These are phyloP conservation scores for Metallyticus violacea DNA, from an alignment of 2,888 invertebrate genomes.

Conservation along the genomic window DNA sequence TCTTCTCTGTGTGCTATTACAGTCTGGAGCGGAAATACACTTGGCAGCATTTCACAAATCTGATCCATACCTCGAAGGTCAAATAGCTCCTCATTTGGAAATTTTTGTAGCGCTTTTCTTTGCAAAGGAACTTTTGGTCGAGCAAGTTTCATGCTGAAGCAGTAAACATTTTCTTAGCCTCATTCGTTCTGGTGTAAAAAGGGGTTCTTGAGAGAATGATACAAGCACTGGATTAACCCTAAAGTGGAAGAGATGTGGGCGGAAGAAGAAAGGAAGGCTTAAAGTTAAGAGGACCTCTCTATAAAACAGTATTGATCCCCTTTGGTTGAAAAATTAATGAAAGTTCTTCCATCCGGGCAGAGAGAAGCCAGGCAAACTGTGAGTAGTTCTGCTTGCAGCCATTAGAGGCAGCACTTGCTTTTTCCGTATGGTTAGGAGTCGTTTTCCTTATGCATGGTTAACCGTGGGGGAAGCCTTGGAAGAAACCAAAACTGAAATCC, in stretches of 20 bases:
- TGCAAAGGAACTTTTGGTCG: no score
- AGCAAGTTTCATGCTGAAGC: no score
- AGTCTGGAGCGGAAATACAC: no score
- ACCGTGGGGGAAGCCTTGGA: not conserved
- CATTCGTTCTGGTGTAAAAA: not conserved
- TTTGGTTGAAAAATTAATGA: slow-evolving; percentile 16
- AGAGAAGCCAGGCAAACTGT: not conserved
- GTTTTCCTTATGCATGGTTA: not conserved
- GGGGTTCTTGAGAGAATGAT: not conserved
- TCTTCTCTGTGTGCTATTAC: no score
- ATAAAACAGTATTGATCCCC: slow-evolving; percentile 8
- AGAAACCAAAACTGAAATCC: not conserved
- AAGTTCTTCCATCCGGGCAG: not conserved
- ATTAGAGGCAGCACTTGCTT: not conserved
- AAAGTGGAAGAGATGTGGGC: not conserved
- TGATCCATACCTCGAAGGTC: no score
- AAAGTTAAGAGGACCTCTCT: not conserved
- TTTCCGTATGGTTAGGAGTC: no score
- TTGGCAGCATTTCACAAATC: no score
- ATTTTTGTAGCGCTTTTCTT: no score
- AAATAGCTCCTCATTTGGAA: no score
- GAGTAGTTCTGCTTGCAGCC: not conserved
- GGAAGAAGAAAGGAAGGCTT: not conserved
- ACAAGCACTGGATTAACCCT: not conserved
- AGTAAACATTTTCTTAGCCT: not conserved